Evolutionary conservation across 2,113 vertebrate genomes (phyloP).

Genomic region (Phainopepla nitens): DNA sequence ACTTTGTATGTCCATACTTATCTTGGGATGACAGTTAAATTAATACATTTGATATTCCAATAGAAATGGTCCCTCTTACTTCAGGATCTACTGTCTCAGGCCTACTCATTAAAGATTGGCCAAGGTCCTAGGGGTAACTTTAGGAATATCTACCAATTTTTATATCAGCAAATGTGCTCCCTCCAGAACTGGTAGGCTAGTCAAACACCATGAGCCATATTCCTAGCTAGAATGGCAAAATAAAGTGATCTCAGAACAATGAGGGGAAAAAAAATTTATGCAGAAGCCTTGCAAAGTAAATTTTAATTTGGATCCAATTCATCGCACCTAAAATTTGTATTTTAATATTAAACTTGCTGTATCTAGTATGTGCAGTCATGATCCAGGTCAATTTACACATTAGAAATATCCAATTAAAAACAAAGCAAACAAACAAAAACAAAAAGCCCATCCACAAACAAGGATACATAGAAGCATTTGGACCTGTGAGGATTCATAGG

Average conservation of each 20-base stretch:
- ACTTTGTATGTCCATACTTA: neutral
- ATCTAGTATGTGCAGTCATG: neutral
- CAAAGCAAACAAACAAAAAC: neutral
- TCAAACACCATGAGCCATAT: neutral
- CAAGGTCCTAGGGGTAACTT: neutral
- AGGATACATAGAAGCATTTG: neutral
- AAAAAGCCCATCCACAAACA: neutral
- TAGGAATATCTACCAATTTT: neutral
- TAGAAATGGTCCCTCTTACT: neutral
- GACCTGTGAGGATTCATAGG: neutral
- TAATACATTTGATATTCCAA: neutral
- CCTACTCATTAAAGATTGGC: neutral
- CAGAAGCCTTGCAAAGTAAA: neutral
- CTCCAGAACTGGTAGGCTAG: neutral
- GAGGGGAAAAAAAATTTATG: rapidly evolving
- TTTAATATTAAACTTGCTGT: neutral
- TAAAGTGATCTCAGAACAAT: neutral
- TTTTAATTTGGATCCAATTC: neutral
- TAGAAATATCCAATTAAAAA: neutral
- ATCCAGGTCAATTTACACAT: neutral
- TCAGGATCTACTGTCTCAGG: neutral
- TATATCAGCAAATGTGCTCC: neutral
- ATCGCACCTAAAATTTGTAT: neutral
- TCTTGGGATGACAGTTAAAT: neutral
- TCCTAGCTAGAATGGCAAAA: neutral